phyloP scores from a whole-genome alignment of 2,113 vertebrate species.

The Perca flavescens region DNA sequence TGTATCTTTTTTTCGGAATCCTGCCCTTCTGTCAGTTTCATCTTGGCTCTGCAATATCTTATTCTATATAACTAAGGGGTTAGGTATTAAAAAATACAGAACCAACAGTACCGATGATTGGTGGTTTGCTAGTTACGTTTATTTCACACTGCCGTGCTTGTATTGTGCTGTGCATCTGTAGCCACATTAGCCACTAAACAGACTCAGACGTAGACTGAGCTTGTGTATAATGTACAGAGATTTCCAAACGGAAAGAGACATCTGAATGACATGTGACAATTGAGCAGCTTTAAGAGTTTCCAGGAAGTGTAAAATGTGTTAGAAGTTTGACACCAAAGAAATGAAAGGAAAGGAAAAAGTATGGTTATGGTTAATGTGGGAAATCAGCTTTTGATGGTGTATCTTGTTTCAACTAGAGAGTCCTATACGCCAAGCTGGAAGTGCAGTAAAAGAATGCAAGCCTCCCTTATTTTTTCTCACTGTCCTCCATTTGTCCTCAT shows the following conservation, averaged over 20 bases:
- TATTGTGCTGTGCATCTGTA: background rate
- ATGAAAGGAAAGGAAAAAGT: constrained; percentile 23
- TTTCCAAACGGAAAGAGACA: background rate
- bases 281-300: constrained; percentile 22
- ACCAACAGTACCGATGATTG: too few species aligned
- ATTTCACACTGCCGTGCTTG: background rate
- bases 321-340: constrained; percentile 28
- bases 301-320: constrained; percentile 48
- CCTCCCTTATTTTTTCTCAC: constrained; percentile 1
- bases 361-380: constrained; percentile 28
- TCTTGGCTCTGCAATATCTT: too few species aligned
- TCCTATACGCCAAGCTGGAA: background rate
- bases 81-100: too few species aligned
- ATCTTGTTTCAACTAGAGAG: constrained; percentile 13
- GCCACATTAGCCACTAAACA: background rate
- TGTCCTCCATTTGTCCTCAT: constrained; percentile 39
- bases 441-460: background rate
- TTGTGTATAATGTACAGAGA: background rate
- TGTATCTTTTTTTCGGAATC: too few species aligned
- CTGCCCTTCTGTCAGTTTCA: too few species aligned
- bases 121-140: too few species aligned
- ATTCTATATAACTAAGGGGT: too few species aligned
- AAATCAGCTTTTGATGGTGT: constrained; percentile 48
- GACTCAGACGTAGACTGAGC: background rate
- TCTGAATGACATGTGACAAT: constrained; percentile 33